These are phyloP conservation scores for Crypturellus undulatus DNA, from an alignment of 2,113 vertebrate genomes.

Conservation along the genomic window DNA sequence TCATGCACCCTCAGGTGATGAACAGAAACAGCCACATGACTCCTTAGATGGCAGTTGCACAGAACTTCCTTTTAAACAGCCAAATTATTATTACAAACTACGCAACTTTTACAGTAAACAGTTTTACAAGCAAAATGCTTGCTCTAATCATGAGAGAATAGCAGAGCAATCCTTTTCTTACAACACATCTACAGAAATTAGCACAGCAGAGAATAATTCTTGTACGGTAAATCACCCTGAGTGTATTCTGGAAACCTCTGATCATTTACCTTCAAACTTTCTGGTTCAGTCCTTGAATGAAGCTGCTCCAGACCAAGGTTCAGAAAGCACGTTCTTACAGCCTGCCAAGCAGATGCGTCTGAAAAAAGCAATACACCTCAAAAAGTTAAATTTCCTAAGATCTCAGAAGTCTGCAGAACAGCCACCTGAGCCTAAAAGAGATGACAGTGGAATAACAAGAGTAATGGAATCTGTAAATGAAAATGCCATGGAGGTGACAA, in stretches of 20 bases:
- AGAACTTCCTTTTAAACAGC: conserved; percentile 81
- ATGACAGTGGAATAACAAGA: background rate
- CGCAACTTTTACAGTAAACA: conserved; percentile 93
- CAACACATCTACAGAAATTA: conserved; percentile 35
- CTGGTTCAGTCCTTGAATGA: conserved; percentile 77
- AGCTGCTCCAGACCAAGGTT: conserved; percentile 63
- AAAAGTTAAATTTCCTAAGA: conserved; percentile 91
- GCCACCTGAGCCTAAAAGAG: conserved; percentile 18
- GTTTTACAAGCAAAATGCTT: conserved; percentile 84
- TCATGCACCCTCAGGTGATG: conserved; percentile 25
- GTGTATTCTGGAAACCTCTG: conserved; percentile 64
- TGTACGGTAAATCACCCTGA: conserved; percentile 70
- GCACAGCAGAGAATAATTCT: conserved; percentile 40
- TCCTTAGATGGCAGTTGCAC: conserved; percentile 59
- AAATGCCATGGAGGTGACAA: background rate
- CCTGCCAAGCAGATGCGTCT: conserved; percentile 82
- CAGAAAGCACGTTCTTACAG: conserved; percentile 54
- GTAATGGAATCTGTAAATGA: conserved; percentile 48
- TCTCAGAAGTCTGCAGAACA: conserved; percentile 86
- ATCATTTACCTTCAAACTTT: conserved; percentile 77
- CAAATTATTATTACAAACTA: conserved; percentile 88
- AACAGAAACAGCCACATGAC: conserved; percentile 72
- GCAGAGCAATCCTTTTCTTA: conserved; percentile 75
- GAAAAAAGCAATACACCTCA: conserved; percentile 91
- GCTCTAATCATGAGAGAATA: conserved; percentile 44